phyloP scores from a whole-genome alignment of 2,113 vertebrate species.

The Anoura caudifer region DNA sequence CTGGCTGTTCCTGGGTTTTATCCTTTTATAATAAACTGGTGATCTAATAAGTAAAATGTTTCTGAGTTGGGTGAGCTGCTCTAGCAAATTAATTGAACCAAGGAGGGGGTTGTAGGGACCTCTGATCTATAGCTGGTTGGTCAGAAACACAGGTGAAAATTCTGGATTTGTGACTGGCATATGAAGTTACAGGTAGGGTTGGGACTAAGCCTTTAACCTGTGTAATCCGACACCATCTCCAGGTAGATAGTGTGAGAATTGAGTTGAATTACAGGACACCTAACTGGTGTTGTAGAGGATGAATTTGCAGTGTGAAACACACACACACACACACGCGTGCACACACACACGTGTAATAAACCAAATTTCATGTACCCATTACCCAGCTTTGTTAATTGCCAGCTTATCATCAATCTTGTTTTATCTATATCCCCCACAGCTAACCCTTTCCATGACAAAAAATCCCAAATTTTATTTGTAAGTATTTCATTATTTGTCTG shows the following conservation, averaged over 20 bases:
- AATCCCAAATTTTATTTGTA: constrained; percentile 25
- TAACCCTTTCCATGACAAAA: neutral
- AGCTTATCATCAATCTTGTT: neutral
- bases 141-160: neutral
- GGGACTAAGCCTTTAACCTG: neutral
- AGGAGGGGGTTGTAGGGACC: neutral
- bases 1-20: neutral
- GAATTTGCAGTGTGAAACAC: neutral
- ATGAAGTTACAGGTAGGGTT: neutral
- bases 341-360: neutral
- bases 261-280: neutral
- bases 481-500: neutral
- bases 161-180: neutral
- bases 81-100: neutral
- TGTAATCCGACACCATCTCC: neutral
- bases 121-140: neutral
- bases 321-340: neutral
- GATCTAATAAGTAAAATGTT: neutral
- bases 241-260: neutral
- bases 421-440: neutral
- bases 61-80: neutral
- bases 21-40: neutral
- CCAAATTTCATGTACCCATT: neutral
- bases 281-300: neutral
- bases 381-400: neutral